Base-by-base conservation (phyloP, 2,888 invertebrate species). In the Hirtodrosophila duncani region DNA sequence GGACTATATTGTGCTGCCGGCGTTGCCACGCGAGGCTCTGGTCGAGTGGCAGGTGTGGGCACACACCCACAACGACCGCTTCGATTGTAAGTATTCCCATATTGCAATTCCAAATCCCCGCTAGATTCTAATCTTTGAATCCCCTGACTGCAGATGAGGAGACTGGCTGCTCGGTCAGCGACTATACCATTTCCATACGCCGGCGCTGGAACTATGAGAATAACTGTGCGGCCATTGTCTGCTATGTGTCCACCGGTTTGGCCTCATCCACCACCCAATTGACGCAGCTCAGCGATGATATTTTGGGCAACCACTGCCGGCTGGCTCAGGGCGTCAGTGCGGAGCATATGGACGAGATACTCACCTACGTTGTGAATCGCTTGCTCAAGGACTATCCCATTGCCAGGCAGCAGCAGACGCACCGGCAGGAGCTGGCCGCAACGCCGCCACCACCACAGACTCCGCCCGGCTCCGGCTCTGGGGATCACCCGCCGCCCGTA, bases 41-140 rank as follows among this genome's bases (percentile, higher is more conserved):
- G 92, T 97, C 13, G 97, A 97, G 88, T 97, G 97, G 97, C 95
- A 96, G 85, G 94, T 96, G 53, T 95, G 95, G 94, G 94, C 94
- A 27, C 95, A 95, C 85, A 90, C 92, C 48, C 93, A 94, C 87
- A 96, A 95, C 87, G 92, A 93, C 87, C 90, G 93, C 63, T 95
- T 95, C 84, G 94, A 95, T 86, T 95, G 94, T 95, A 88, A 89
- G 90, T 70, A 3, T 87, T 2, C 2, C 16, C 7, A 10, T 11
- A 44, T 9, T 16, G 14, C 33, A 3, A 24, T 1, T 7, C 50
- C 10, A 2, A 2, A 5, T 7, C 27, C 8, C 7, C 11, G 9
- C 4, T 18, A 7, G 8, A 6, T 10, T 1, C 8, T 36, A 38
- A n/a, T 33, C 26, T 11, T 1, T 18, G 37, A 9, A 6, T 8